phyloP scores from a whole-genome alignment of 2,888 invertebrate genomes.

The Lysandra coridon region DNA sequence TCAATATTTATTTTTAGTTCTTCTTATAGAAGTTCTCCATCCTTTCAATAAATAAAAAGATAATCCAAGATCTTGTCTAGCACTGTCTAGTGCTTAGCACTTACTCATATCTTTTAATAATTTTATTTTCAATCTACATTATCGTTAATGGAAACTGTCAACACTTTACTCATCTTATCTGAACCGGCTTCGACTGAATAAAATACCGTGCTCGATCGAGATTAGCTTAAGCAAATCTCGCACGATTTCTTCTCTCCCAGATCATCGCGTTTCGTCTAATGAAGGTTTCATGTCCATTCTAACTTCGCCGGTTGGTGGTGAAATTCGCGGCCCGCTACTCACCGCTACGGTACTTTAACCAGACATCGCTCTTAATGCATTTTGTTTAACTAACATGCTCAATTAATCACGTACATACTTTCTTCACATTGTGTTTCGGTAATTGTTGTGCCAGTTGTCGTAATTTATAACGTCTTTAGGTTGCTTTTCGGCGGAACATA shows the following conservation, averaged over 20 bases:
- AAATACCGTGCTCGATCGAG: slow-evolving; percentile 13
- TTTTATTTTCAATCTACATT: neutral
- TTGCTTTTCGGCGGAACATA: neutral
- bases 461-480: slow-evolving; percentile 23
- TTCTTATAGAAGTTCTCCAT: neutral
- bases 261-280: slow-evolving; percentile 17
- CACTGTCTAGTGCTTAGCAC: neutral
- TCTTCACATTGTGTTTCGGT: slow-evolving; percentile 41
- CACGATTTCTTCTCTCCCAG: slow-evolving; percentile 19
- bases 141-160: neutral
- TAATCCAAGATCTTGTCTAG: neutral
- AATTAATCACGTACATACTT: slow-evolving; percentile 65
- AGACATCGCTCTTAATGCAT: slow-evolving; percentile 60
- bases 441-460: slow-evolving; percentile 17
- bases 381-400: slow-evolving; percentile 67
- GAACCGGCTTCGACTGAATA: neutral
- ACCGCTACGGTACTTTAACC: slow-evolving; percentile 68
- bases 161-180: neutral
- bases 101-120: neutral
- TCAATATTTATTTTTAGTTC: neutral
- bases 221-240: slow-evolving; percentile 10
- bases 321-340: slow-evolving; percentile 74
- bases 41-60: neutral
- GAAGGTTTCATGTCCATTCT: slow-evolving; percentile 15
- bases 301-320: slow-evolving; percentile 54